phyloP scores from a whole-genome alignment of 2,888 invertebrate species.

The Lycaena phlaeas region DNA sequence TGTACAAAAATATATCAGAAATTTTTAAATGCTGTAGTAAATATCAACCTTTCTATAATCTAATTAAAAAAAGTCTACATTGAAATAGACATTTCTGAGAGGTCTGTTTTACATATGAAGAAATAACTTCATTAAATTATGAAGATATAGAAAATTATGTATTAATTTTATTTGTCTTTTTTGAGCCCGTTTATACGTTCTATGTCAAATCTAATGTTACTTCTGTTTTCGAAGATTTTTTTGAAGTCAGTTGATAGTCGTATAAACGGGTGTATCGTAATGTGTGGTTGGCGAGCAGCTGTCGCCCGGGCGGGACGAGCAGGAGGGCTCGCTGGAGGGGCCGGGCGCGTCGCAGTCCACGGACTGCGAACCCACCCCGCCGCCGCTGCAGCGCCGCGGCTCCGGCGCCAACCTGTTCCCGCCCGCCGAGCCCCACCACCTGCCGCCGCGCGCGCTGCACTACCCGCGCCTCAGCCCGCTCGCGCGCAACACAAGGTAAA shows the following conservation, averaged over 20 bases:
- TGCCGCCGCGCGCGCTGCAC: constrained; percentile 64
- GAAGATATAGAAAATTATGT: too few relatives aligned
- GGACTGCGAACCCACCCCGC: constrained; percentile 94
- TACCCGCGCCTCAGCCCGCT: constrained; percentile 87
- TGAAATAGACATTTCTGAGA: too few relatives aligned
- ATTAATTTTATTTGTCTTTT: too few relatives aligned
- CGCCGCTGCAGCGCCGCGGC: constrained; percentile 85
- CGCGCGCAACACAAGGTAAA: constrained; percentile 78
- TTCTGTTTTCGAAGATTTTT: too few relatives aligned
- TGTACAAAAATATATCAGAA: too few relatives aligned
- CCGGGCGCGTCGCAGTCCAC: constrained; percentile 93
- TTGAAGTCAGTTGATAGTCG: neutral
- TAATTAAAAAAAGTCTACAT: too few relatives aligned
- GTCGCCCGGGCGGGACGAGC: constrained; percentile 88
- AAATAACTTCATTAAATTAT: too few relatives aligned
- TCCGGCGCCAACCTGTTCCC: constrained; percentile 91
- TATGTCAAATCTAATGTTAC: too few relatives aligned
- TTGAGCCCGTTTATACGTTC: too few relatives aligned
- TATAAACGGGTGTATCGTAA: neutral
- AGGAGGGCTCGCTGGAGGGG: constrained; percentile 88
- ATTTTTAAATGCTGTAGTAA: too few relatives aligned
- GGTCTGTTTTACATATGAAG: too few relatives aligned
- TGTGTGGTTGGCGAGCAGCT: constrained; percentile 61
- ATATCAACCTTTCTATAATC: too few relatives aligned
- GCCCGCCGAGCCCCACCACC: constrained; percentile 71